Base-by-base conservation (phyloP, 2,797 vertebrate species). In the Bovichtus variegatus region DNA sequence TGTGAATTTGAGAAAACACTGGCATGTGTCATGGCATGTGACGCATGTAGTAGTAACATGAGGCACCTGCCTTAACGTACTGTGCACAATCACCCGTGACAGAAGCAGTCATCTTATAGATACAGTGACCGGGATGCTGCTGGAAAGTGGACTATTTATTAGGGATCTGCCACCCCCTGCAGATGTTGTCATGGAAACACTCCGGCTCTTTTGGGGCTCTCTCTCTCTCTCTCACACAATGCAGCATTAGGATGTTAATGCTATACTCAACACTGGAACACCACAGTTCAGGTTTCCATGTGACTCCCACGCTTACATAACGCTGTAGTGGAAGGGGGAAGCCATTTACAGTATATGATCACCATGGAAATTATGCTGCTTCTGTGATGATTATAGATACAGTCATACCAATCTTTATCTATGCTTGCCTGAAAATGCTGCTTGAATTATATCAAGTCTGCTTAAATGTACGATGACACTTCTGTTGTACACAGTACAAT, bases 171-270 rank as follows among this genome's bases (percentile, higher is more conserved):
- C 88, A 90, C 89, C 91, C 87, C 91, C 82, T 94, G 92, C 94
- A 93, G 92, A 94, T 92, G 94, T 95, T 94, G 93, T 93, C 94
- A 95, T 95, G 93, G 94, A 90, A 95, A 96, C 93, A 76, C 85
- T 81, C 65, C 3, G 41, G 82, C 76, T 92, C 89, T 89, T 93
- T 87, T 92, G 82, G 93, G 86, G 72, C 71, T 85, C 44, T 91
- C 89, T 78, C 72, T 86, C 76, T 46, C 74, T 53, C 62, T 46
- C 60, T 62, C 64, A 47, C 49, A 76, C 61, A 67, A 86, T 91
- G 89, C 91, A 90, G 89, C 76, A 90, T 85, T 85, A 85, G 84
- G 90, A 87, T 84, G 89, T 89, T 86, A 90, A 90, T 88, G 77
- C 77, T 88, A 80, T 59, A 87, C 80, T 86, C 78, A 71, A 85